Base-by-base conservation (phyloP, 37 sponge, comb jelly and placozoan genomes). In the Lycopodina hypogea region DNA sequence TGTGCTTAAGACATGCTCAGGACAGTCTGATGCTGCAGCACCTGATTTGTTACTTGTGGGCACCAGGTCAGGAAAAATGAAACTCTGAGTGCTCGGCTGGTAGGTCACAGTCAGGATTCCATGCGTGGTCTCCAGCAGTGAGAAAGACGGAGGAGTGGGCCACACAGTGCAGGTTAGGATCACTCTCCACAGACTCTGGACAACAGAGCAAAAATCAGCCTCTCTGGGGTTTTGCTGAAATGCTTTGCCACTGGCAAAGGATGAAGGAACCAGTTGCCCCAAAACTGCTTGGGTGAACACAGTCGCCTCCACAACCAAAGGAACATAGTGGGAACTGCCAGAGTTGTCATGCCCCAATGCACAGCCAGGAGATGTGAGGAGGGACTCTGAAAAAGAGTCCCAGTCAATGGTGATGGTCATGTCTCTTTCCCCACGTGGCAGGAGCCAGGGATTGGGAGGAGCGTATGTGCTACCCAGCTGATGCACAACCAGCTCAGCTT, bases 361-460 rank as follows among this genome's bases (percentile, higher is more conserved):
- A 34, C 34, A 29, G 9, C 48, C 48, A 0, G 64, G 84, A 41
- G 83, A 56, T 19, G 51, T 19, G 12, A 68, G 63, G 6, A 84
- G 58, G 19, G 71, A 70, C 37, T 77, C 72, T 9, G 71, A 51
- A 32, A 84, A 84, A 6, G 84, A 77, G 14, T 84, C 78, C 84
- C 84, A 84, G 71, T 84, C 84, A 19, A 84, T 36, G 19, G 36
- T 69, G 12, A 84, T 1, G 19, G 48, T 26, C 19, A 75, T 11
- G 11, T 58, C 58, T 34, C n/a, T 26, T 37, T 53, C 26, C 9
- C 26, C 8, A 0, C 69, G 22, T 48, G 21, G 28, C n/a, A 84
- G 17, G 11, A 61, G n/a, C 84, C 84, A 84, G 12, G 84, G 84
- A 60, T 84, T 84, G 36, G 71, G 41, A 24, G 62, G 62, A 29